Conservation (phyloP, 2,113 vertebrate species). For the Picathartes gymnocephalus region DNA sequence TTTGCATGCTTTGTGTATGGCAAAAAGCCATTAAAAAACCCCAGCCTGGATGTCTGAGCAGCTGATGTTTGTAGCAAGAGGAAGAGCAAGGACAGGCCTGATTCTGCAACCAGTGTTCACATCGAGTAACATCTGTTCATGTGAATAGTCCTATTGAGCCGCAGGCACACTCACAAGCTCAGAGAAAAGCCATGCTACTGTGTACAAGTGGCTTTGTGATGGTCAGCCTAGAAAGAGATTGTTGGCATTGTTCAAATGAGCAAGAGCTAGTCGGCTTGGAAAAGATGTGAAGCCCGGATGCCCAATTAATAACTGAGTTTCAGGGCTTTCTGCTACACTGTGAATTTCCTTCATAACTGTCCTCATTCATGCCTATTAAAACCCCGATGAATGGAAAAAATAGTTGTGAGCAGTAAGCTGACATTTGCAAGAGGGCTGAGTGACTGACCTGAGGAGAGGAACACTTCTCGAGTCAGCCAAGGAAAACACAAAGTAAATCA, state of each 20-base stretch:
- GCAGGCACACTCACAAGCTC: not conserved
- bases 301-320: not conserved
- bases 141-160: slow-evolving; percentile 56
- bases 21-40: not conserved
- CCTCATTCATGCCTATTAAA: not conserved
- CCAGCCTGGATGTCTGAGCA: slow-evolving; percentile 14
- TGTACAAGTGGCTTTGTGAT: slow-evolving; percentile 10
- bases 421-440: not conserved
- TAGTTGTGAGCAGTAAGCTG: not conserved
- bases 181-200: slow-evolving; percentile 3
- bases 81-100: slow-evolving; percentile 43
- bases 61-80: slow-evolving; percentile 55
- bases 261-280: not conserved
- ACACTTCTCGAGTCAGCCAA: not conserved
- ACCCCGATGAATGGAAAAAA: not conserved
- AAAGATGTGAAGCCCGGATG: not conserved
- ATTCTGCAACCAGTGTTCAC: slow-evolving; percentile 37
- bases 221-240: not conserved
- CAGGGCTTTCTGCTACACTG: not conserved
- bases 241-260: slow-evolving; percentile 1
- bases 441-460: not conserved
- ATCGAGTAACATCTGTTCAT: slow-evolving; percentile 55
- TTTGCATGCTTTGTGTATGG: not conserved
- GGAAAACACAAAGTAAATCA: not conserved
- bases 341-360: not conserved